Percentiles rank a stretch among this genome's conserved stretches.
Evolutionary conservation across 2,888 invertebrate genomes (phyloP).

Genomic region (Erebia epiphron): DNA sequence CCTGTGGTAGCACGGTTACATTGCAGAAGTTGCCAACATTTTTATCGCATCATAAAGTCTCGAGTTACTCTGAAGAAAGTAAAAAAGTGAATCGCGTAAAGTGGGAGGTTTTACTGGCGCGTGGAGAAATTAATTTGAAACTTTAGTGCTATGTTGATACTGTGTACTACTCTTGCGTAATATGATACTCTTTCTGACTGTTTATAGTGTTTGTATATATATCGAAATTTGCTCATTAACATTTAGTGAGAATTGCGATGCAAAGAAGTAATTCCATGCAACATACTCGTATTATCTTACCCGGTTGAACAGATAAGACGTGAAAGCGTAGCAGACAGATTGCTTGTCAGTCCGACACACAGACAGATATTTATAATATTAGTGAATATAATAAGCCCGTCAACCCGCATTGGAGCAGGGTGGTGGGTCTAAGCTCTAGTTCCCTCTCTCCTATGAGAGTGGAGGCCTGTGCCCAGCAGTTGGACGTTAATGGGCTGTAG

Average conservation of each 20-base stretch:
- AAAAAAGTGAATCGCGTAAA: conserved; percentile 63
- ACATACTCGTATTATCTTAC: too few relatives aligned
- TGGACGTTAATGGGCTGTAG: too few relatives aligned
- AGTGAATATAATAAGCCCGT: too few relatives aligned
- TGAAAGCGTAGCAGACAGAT: too few relatives aligned
- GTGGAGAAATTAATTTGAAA: conserved; percentile 65
- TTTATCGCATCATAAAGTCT: conserved; percentile 63
- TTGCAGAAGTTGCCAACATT: conserved; percentile 58
- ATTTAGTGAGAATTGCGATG: not conserved
- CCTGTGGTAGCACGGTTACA: conserved; percentile 19
- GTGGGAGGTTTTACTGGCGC: conserved; percentile 63
- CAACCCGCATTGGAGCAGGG: too few relatives aligned
- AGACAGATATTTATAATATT: too few relatives aligned
- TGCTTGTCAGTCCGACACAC: too few relatives aligned
- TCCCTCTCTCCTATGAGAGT: too few relatives aligned
- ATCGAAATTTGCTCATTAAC: conserved; percentile 35
- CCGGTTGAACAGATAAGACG: too few relatives aligned
- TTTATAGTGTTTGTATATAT: conserved; percentile 42
- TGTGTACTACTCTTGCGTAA: conserved; percentile 62
- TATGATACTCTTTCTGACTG: conserved; percentile 47
- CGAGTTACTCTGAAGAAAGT: conserved; percentile 59
- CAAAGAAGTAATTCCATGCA: not conserved
- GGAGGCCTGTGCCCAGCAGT: too few relatives aligned
- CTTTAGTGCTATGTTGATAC: conserved; percentile 72
- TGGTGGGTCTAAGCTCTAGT: too few relatives aligned